Evolutionary conservation across 2,797 vertebrate species (phyloP).

Genomic region (Novumbra hubbsi): DNA sequence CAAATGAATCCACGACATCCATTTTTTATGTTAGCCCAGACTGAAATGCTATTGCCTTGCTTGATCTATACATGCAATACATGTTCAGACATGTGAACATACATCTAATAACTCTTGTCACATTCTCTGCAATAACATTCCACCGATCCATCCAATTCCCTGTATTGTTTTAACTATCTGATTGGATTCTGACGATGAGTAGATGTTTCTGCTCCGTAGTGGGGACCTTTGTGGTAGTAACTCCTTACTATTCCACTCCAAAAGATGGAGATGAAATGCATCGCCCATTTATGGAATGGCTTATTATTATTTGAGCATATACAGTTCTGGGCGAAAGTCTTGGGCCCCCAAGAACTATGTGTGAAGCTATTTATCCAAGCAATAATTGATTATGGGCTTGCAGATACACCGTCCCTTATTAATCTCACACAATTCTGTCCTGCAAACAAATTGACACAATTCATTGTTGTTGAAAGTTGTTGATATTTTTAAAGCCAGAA

Average conservation of each 20-base stretch:
- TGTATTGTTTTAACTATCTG: not conserved
- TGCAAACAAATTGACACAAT: too few species aligned
- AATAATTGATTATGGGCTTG: too few species aligned
- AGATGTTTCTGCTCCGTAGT: slow-evolving; percentile 2
- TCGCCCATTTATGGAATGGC: too few species aligned
- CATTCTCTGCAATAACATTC: not conserved
- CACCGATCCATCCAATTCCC: not conserved
- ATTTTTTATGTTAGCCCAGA: not conserved
- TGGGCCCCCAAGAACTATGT: too few species aligned
- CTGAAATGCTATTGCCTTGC: not conserved
- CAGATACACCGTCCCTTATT: too few species aligned
- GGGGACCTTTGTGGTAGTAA: slow-evolving; percentile 16
- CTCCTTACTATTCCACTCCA: not conserved
- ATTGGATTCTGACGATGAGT: not conserved
- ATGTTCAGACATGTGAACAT: not conserved
- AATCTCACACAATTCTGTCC: too few species aligned
- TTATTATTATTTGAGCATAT: too few species aligned
- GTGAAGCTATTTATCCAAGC: too few species aligned
- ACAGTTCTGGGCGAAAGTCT: too few species aligned
- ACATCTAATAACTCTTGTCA: not conserved
- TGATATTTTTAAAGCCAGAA: too few species aligned
- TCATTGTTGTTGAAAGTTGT: too few species aligned
- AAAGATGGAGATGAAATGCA: not conserved
- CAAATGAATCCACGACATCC: not conserved
- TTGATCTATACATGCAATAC: not conserved